These are phyloP conservation scores for Mesochorus sp. DNA, from an alignment of 2,888 invertebrate genomes.

Conservation along the genomic window DNA sequence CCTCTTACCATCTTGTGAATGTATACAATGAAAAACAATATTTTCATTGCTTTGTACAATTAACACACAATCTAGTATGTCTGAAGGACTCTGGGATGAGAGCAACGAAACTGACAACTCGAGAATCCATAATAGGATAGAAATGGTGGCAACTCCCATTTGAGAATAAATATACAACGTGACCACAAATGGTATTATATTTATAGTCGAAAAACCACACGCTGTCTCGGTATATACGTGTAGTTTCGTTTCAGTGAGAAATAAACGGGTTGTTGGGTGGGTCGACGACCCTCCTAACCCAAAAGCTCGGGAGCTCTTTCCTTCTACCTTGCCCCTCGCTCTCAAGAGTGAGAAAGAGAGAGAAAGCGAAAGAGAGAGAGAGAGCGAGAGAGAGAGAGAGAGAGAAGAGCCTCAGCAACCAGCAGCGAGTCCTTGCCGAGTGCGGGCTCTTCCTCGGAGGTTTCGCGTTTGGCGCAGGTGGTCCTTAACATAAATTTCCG, in stretches of 20 bases:
- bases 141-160: background rate
- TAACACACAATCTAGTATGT: background rate
- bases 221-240: background rate
- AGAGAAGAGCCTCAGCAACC: slow-evolving; percentile 47
- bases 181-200: slow-evolving; percentile 37
- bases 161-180: slow-evolving; percentile 12
- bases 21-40: no score
- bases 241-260: background rate
- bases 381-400: no score
- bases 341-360: no score
- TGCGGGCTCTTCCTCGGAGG: slow-evolving; percentile 51
- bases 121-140: background rate
- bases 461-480: slow-evolving; percentile 69
- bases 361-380: no score
- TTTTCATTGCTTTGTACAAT: no score
- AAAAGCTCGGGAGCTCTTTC: slow-evolving; percentile 14
- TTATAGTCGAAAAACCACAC: slow-evolving; percentile 33
- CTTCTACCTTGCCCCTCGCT: slow-evolving; percentile 37
- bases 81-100: background rate
- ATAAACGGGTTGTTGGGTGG: slow-evolving; percentile 14
- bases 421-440: slow-evolving; percentile 56
- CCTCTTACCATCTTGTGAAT: no score
- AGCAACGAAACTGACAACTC: background rate
- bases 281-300: slow-evolving; percentile 10
- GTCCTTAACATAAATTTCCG: slow-evolving; percentile 65